Evolutionary conservation across 2,113 vertebrate species (phyloP).

Genomic region (Hippolais icterina): DNA sequence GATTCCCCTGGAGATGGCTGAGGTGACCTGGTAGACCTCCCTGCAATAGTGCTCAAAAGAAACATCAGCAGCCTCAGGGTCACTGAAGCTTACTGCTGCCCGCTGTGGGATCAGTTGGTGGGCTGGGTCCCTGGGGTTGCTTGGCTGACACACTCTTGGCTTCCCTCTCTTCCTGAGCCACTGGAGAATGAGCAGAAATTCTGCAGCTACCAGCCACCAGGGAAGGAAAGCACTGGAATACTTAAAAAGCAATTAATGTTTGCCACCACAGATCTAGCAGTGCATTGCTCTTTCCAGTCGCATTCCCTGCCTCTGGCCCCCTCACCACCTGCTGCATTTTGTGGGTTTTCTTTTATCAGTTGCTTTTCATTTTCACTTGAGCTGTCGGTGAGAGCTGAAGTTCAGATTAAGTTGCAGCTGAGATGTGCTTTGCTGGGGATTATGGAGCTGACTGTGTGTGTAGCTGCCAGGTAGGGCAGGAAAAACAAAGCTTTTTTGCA

Average conservation of each 20-base stretch:
- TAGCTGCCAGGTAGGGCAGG: not conserved
- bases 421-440: constrained; percentile 24
- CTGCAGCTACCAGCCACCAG: not conserved
- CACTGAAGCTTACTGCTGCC: not conserved
- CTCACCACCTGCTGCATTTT: not conserved
- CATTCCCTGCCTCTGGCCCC: not conserved
- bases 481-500: not conserved
- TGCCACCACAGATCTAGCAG: not conserved
- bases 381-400: not conserved
- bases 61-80: not conserved
- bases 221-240: not conserved
- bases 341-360: constrained; percentile 12
- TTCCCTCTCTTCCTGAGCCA: not conserved
- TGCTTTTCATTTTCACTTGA: constrained; percentile 32
- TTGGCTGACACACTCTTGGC: not conserved
- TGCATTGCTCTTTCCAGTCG: not conserved
- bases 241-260: constrained; percentile 44
- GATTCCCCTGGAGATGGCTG: not conserved
- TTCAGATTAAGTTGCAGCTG: constrained; percentile 33
- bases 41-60: not conserved
- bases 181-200: not conserved
- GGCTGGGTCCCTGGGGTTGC: not conserved
- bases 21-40: not conserved
- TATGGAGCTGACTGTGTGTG: not conserved
- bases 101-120: not conserved